These are phyloP conservation scores for Dryomyza anilis DNA, from an alignment of 2,888 invertebrate genomes.

Conservation along the genomic window DNA sequence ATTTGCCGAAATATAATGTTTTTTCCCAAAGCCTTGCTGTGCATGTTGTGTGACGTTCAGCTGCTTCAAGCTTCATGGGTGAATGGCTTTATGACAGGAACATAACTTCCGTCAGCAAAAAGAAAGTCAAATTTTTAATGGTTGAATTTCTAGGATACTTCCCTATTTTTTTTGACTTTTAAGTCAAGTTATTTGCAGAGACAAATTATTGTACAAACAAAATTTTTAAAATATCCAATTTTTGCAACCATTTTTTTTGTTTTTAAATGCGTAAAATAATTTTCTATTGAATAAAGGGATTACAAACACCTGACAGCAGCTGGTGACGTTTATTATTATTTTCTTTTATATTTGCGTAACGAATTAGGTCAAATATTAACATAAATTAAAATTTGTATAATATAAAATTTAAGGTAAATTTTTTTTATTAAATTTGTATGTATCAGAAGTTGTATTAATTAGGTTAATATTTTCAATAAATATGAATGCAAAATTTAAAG, in stretches of 20 bases:
- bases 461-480: no score
- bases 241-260: neutral
- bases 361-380: no score
- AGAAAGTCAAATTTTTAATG: neutral
- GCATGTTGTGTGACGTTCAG: neutral
- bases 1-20: constrained; percentile 1
- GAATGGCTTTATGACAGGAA: neutral
- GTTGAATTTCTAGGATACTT: neutral
- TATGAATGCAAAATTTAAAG: no score
- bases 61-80: constrained; percentile 5
- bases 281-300: constrained; percentile 23
- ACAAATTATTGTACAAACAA: no score
- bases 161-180: neutral
- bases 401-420: no score
- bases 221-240: neutral
- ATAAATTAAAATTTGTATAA: no score
- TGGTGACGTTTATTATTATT: constrained; percentile 21
- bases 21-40: neutral
- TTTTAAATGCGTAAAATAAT: neutral
- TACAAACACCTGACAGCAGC: constrained; percentile 19
- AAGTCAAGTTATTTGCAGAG: neutral
- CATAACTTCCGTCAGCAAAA: constrained; percentile 1
- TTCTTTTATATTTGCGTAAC: constrained; percentile 28
- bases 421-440: no score
- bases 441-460: no score